Evolutionary conservation across 2,113 vertebrate species (phyloP).

Genomic region (Engraulis encrasicolus): DNA sequence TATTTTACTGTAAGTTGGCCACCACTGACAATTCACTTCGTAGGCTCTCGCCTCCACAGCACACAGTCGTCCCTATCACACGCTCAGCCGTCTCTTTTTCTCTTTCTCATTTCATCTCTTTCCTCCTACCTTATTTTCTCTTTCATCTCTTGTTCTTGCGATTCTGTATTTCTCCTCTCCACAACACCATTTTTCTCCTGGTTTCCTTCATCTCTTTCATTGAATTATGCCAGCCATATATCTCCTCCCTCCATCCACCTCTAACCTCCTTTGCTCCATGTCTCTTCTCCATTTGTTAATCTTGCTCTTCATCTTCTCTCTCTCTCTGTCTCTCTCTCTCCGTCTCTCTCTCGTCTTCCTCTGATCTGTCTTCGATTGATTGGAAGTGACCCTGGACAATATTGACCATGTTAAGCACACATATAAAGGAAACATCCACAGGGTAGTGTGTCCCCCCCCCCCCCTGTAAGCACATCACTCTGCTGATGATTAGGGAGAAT

Average conservation of each 20-base stretch:
- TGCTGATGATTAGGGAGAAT: constrained; percentile 31
- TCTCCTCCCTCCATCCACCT: no score
- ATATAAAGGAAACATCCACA: constrained; percentile 54
- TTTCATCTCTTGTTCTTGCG: not conserved
- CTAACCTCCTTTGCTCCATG: not conserved
- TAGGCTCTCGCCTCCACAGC: not conserved
- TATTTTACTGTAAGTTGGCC: not conserved
- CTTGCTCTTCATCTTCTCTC: not conserved
- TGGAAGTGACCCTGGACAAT: constrained; percentile 41
- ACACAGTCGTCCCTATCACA: not conserved
- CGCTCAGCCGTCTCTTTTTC: not conserved
- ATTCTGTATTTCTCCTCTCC: no score
- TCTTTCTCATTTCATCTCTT: no score
- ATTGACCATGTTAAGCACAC: constrained; percentile 32
- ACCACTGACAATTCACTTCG: not conserved
- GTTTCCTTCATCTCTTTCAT: not conserved
- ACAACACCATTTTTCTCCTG: not conserved
- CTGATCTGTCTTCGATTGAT: constrained; percentile 38
- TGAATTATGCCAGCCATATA: no score
- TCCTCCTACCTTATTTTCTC: no score
- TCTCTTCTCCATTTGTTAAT: not conserved
- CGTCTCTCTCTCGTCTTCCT: not conserved
- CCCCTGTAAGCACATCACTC: constrained; percentile 41
- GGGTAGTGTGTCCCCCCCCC: constrained; percentile 30
- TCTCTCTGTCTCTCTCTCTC: not conserved